A percentile compares a stretch with the other conserved stretches of the same genome.
Conservation (phyloP, 1,140 invertebrate genomes). For the Pseudomyrmex pallidus region DNA sequence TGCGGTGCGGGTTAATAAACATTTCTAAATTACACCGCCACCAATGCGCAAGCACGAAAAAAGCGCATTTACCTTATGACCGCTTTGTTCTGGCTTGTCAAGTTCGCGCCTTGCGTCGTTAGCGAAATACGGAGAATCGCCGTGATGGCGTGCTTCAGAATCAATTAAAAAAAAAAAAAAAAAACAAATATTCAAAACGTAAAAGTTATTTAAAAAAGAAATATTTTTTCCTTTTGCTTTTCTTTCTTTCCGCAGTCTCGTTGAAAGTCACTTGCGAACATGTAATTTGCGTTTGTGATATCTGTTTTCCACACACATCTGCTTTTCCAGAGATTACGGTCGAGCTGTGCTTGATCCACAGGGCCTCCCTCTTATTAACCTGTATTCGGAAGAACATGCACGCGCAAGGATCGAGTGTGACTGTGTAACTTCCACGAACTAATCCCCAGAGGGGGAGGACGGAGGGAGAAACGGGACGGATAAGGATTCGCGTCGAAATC, state of each 20-base stretch:
- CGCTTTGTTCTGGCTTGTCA: not conserved
- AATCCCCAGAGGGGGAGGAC: constrained; percentile 29
- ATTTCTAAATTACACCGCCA: constrained; percentile 26
- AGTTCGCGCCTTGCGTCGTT: not conserved
- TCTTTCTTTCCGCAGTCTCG: not conserved
- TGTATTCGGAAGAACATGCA: constrained; percentile 25
- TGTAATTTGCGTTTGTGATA: constrained; percentile 1
- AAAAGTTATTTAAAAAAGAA: constrained; percentile 1
- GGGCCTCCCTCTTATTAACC: constrained; percentile 57
- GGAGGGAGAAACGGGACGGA: constrained; percentile 27
- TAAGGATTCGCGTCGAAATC: constrained; percentile 60
- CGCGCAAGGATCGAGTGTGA: not conserved
- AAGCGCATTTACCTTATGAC: not conserved
- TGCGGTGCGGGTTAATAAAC: constrained; percentile 36
- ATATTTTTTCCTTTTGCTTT: no score
- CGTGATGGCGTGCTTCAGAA: not conserved
- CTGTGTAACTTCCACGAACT: constrained; percentile 58
- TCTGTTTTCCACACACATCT: not conserved
- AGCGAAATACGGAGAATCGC: not conserved
- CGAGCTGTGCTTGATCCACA: constrained; percentile 1
- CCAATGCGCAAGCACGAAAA: constrained; percentile 1
- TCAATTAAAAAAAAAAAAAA: not conserved
- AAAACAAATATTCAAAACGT: not conserved
- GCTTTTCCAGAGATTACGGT: constrained; percentile 37
- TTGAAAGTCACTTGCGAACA: constrained; percentile 1